Evolutionary conservation across 2,113 vertebrate species (phyloP), one percentile per base, ranked within the genome.

Genomic region (Oreochromis niloticus): DNA sequence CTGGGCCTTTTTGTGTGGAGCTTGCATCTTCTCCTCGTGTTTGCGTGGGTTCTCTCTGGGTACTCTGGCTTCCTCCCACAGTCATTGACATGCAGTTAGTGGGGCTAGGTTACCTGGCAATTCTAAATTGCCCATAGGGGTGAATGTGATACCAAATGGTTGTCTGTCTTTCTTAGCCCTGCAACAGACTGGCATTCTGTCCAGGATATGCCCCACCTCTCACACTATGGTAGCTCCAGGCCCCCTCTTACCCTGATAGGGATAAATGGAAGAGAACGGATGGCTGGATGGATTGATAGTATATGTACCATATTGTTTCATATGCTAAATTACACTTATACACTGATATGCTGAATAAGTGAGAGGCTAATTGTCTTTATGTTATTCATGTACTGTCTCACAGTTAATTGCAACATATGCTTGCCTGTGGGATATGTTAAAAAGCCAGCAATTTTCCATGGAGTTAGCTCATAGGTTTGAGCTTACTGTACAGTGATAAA

Each of bases 251-350:
- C 61, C 32, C 61, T 36, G 32, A 36, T 36, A 66, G 32, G 6
- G 61, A 66, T 39, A 39, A 66, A 39, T 39, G 19, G 34, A 66
- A n/a, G 61, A 66, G 61, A 66, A 66, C 0, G 17, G 0, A n/a
- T 2, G 2, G 17, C 4, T 32, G 59, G 59, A 0, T 66, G 59
- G 59, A 1, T 59, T 24, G 3, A 63, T 66, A 59, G 30, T 32
- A 71, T 71, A 7, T 71, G 12, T n/a, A 71, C 41, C 66, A 71
- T 16, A 71, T 14, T 43, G 36, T 43, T 0, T 71, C n/a, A 6
- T 71, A 16, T 24, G 0, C 3, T 43, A 71, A 71, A 71, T 39
- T 22, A 68, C 34, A 73, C 68, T 4, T 9, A 27, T 73, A 73
- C 34, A 13, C 22, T 48, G 9, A 75, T 75, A 46, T 75, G 41